Evolutionary conservation across 30 jellyfish, hydroid and myxozoan genomes (phyloP).

Genomic region (Mastigias papua): DNA sequence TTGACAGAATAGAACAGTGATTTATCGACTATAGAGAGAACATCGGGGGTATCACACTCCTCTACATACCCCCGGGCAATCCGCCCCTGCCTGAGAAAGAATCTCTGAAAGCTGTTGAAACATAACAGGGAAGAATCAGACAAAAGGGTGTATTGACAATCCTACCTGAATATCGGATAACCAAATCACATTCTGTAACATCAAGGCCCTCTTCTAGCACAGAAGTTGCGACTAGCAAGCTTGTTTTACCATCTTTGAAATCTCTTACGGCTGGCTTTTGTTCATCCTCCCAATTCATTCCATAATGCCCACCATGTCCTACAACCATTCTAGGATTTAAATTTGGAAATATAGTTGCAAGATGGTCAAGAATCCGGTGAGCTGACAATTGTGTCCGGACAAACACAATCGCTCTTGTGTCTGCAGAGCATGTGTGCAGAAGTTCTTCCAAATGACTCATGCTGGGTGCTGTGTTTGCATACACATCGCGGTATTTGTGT

Average conservation of each 20-base stretch:
- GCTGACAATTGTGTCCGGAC: constrained; percentile 69
- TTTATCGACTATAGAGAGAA: too few relatives aligned
- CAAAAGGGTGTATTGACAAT: too few relatives aligned
- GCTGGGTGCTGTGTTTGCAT: constrained; percentile 20
- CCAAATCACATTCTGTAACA: constrained; percentile 82
- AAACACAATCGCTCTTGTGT: constrained; percentile 63
- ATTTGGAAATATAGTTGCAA: constrained; percentile 39
- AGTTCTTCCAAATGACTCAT: constrained; percentile 26
- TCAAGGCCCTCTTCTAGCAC: constrained; percentile 94
- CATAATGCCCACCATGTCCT: constrained; percentile 89
- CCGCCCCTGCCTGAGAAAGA: too few relatives aligned
- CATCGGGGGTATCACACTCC: too few relatives aligned
- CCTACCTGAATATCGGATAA: constrained; percentile 74
- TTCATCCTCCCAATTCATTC: constrained; percentile 89
- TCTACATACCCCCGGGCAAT: too few relatives aligned
- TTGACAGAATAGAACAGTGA: too few relatives aligned
- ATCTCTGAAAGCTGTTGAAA: too few relatives aligned
- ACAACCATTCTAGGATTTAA: constrained; percentile 59
- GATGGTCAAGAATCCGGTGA: constrained; percentile 9
- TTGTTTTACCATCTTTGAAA: constrained; percentile 66
- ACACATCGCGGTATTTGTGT: background rate
- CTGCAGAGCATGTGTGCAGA: constrained; percentile 19
- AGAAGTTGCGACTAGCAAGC: constrained; percentile 78
- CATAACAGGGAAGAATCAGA: too few relatives aligned
- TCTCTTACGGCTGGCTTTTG: constrained; percentile 66